Evolutionary conservation across 2,113 vertebrate genomes (phyloP).

Genomic region (Oreotrochilus melanogaster): DNA sequence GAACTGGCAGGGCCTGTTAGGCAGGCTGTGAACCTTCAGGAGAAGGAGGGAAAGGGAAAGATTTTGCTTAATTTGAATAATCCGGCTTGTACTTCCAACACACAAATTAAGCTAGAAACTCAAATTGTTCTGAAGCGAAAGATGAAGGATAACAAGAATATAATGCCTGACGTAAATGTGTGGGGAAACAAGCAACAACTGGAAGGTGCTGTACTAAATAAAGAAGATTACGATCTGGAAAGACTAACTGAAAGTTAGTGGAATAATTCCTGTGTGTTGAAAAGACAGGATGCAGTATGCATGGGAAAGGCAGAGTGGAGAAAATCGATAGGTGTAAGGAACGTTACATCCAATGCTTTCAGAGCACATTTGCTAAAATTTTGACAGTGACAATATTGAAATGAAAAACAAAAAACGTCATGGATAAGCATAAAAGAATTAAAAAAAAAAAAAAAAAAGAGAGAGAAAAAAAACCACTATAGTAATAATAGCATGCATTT

Average conservation of each 20-base stretch:
- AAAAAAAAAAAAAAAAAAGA: too few relatives aligned
- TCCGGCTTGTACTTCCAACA: conserved; percentile 63
- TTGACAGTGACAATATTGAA: not conserved
- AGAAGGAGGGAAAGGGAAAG: conserved; percentile 69
- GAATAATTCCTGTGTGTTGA: conserved; percentile 50
- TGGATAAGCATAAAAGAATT: not conserved
- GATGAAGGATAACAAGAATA: conserved; percentile 63
- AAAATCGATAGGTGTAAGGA: not conserved
- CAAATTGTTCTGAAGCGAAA: conserved; percentile 61
- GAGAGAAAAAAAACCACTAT: not conserved
- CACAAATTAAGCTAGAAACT: conserved; percentile 68
- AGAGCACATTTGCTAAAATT: not conserved
- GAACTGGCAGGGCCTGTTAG: conserved; percentile 64
- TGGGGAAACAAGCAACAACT: conserved; percentile 67
- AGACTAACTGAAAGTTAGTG: conserved; percentile 54
- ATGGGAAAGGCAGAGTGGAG: not conserved
- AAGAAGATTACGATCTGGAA: conserved; percentile 47
- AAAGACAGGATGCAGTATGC: conserved; percentile 19
- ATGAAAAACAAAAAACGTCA: not conserved
- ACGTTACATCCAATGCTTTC: not conserved
- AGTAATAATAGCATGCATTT: not conserved
- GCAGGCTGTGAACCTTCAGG: conserved; percentile 33
- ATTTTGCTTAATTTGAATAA: conserved; percentile 68
- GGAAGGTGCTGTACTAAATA: conserved; percentile 52
- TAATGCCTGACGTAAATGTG: conserved; percentile 48